Conservation (phyloP, 1,140 invertebrate genomes). For the Zaprionus capensis region DNA sequence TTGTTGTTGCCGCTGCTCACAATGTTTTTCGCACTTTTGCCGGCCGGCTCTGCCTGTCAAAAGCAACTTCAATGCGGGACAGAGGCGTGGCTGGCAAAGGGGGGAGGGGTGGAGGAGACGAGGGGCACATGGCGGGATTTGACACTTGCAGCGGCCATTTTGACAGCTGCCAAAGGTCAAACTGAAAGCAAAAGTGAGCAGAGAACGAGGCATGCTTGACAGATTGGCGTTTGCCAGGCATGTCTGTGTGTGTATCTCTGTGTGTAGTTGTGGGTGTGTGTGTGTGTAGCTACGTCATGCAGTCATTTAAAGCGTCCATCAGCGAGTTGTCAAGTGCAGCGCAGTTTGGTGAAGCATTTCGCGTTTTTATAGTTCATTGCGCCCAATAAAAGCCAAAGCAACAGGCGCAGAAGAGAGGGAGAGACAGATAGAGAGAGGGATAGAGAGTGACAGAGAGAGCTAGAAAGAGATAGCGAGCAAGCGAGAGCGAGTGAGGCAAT, state of each 20-base stretch:
- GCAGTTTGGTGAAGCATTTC: slow-evolving; percentile 55
- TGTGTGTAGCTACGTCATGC: slow-evolving; percentile 40
- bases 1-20: slow-evolving; percentile 48
- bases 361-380: slow-evolving; percentile 76
- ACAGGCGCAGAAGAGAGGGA: not conserved
- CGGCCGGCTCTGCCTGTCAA: slow-evolving; percentile 64
- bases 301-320: slow-evolving; percentile 46
- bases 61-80: slow-evolving; percentile 38
- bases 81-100: not conserved
- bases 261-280: slow-evolving; percentile 18
- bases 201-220: slow-evolving; percentile 48
- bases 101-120: not conserved
- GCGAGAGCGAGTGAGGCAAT: slow-evolving; percentile 15
- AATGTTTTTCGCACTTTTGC: slow-evolving; percentile 52
- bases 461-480: not conserved
- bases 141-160: slow-evolving; percentile 71
- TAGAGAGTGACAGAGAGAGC: not conserved
- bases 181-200: slow-evolving; percentile 72
- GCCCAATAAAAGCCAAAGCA: slow-evolving; percentile 46
- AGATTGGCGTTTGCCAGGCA: slow-evolving; percentile 50
- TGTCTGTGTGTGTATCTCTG: not conserved
- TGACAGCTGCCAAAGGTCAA: slow-evolving; percentile 77
- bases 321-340: slow-evolving; percentile 73
- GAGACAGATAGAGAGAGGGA: not conserved
- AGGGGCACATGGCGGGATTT: slow-evolving; percentile 19